Percentiles rank a stretch among this genome's conserved stretches.
phyloP scores from a whole-genome alignment of 2,797 vertebrate species.

The Australoheros facetus region DNA sequence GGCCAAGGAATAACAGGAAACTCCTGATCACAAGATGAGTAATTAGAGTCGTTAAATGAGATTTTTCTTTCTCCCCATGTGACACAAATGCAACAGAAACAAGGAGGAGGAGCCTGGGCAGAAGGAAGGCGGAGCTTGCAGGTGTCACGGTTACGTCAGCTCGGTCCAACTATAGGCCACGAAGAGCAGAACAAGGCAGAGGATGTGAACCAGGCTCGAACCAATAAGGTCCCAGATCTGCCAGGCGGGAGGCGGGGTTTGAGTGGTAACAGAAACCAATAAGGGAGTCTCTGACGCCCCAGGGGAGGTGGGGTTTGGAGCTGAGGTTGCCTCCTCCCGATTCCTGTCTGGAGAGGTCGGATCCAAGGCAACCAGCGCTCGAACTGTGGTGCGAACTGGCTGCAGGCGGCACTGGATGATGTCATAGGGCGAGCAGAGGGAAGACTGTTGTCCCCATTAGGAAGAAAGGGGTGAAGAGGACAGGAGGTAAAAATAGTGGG shows the following conservation, averaged over 20 bases:
- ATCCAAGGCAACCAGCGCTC: constrained; percentile 88
- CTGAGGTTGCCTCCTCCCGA: constrained; percentile 35
- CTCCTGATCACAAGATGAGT: neutral
- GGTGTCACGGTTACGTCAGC: constrained; percentile 80
- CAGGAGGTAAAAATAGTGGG: neutral
- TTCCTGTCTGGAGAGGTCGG: constrained; percentile 59
- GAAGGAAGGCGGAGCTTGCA: constrained; percentile 36
- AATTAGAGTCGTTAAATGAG: neutral
- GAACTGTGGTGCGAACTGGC: constrained; percentile 86
- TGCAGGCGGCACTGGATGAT: constrained; percentile 92
- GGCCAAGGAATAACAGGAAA: neutral
- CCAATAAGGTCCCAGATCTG: constrained; percentile 93
- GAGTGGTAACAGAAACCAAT: constrained; percentile 78
- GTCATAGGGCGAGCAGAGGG: constrained; percentile 94
- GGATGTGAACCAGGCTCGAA: constrained; percentile 91
- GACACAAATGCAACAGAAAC: constrained; percentile 37
- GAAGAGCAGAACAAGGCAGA: constrained; percentile 91
- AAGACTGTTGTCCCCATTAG: constrained; percentile 84
- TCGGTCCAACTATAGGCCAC: constrained; percentile 92
- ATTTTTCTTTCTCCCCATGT: neutral
- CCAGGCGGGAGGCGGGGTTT: constrained; percentile 87
- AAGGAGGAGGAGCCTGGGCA: constrained; percentile 15
- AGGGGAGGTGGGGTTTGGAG: constrained; percentile 38
- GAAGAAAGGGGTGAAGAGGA: neutral
- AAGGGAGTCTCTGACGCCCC: constrained; percentile 39